These are phyloP conservation scores for Telenomus remus DNA, from an alignment of 1,140 invertebrate genomes.

Conservation along the genomic window DNA sequence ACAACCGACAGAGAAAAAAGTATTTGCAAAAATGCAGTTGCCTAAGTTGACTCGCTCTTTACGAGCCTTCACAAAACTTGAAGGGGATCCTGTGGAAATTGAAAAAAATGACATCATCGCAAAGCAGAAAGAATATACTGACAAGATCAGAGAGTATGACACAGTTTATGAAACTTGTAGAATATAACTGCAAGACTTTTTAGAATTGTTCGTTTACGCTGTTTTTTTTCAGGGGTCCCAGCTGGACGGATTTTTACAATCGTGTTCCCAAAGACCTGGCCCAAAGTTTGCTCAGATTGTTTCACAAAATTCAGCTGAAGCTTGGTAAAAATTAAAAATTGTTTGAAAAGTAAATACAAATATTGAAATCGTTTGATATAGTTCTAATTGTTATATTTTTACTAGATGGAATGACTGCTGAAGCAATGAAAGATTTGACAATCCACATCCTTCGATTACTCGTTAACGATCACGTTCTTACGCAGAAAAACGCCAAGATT, in stretches of 20 bases:
- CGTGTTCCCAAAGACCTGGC: slow-evolving; percentile 46
- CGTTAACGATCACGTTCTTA: slow-evolving; percentile 77
- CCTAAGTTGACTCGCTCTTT: slow-evolving; percentile 66
- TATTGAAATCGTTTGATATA: slow-evolving; percentile 2
- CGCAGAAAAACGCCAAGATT: slow-evolving; percentile 75
- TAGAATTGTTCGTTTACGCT: too few species aligned
- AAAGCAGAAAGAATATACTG: slow-evolving; percentile 60
- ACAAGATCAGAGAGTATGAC: slow-evolving; percentile 58
- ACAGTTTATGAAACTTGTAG: neutral
- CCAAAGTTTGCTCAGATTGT: slow-evolving; percentile 50
- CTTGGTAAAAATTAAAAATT: slow-evolving; percentile 57
- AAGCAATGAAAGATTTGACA: slow-evolving; percentile 79
- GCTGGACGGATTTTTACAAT: slow-evolving; percentile 64
- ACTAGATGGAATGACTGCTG: slow-evolving; percentile 65
- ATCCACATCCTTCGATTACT: slow-evolving; percentile 80
- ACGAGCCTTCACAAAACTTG: slow-evolving; percentile 65
- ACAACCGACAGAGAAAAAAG: too few species aligned
- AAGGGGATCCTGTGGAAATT: slow-evolving; percentile 38
- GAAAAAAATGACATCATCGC: slow-evolving; percentile 60
- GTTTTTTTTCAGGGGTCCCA: slow-evolving; percentile 53
- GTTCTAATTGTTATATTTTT: neutral
- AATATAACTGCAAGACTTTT: too few species aligned
- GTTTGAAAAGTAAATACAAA: slow-evolving; percentile 10
- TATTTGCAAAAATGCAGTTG: slow-evolving; percentile 15
- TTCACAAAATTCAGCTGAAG: slow-evolving; percentile 43